Evolutionary conservation across 2,888 invertebrate genomes (phyloP), one percentile per base, ranked within the genome.

Genomic region (Agrilus cyanescens): DNA sequence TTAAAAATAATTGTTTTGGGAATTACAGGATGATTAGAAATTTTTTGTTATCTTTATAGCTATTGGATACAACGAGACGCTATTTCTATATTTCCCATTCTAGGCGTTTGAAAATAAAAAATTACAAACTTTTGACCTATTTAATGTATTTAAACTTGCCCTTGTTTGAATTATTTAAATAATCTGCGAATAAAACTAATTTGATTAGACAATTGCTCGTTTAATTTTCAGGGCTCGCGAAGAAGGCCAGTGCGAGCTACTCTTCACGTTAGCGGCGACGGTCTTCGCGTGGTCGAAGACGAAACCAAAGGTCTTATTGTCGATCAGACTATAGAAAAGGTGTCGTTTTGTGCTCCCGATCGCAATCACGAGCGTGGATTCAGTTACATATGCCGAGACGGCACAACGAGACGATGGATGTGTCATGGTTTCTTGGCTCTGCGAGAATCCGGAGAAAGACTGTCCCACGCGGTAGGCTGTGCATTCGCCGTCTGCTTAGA

Each of bases 291-390:
- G 4, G 97, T 98, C 2, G 98, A 98, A 66, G 97, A 97, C 59
- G 95, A 97, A 64, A 96, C 95, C 25, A 97, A 96, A 71, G 96
- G 96, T 29, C 77, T 98, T 50, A 91, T 99, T 53, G 96, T 98
- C 31, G 98, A 99, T 69, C 98, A 98, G 71, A 98, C 97, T 16
- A 98, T 99, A 49, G 98, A 98, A 69, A 98, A 99, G 69, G 97
- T 99, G 4, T 98, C 97, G n/a, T 99, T 99, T 69, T 99, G 98
- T 70, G 97, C 98, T 6, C 98, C 98, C 2, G 98, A 99, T 68
- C 78, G 97, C 47, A 94, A 93, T 66, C 91, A 96, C 61, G 96
- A 97, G 59, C 82, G 91, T 51, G 98, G 97, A 14, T 98, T 95
- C 71, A 96, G 97, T 50, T 98, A 98, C 71, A 98, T 98, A 52